These are phyloP conservation scores for Podabrus alpinus DNA, from an alignment of 2,888 invertebrate species.

Conservation along the genomic window DNA sequence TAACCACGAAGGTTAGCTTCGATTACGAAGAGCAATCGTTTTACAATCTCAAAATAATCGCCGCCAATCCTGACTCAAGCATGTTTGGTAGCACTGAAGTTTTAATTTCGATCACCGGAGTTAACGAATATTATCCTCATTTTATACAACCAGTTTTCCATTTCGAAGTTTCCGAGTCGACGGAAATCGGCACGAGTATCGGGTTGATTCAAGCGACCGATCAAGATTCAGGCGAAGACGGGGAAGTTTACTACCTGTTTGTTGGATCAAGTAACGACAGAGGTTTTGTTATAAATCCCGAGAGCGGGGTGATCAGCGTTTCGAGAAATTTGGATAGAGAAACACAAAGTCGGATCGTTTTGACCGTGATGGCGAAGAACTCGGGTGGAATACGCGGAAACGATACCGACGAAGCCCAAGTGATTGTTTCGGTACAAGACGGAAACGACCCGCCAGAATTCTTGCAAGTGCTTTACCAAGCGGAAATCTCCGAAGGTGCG, in stretches of 20 bases:
- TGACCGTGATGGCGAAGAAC: constrained; percentile 94
- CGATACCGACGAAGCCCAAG: constrained; percentile 93
- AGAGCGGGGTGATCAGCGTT: constrained; percentile 83
- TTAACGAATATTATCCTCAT: constrained; percentile 87
- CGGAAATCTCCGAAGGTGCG: constrained; percentile 81
- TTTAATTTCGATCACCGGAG: constrained; percentile 77
- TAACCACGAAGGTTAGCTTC: constrained; percentile 76
- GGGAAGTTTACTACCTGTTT: constrained; percentile 87
- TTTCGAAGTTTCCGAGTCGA: constrained; percentile 91
- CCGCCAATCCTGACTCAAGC: constrained; percentile 83
- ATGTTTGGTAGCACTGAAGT: constrained; percentile 79
- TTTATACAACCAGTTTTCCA: constrained; percentile 89
- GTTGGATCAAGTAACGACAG: constrained; percentile 91
- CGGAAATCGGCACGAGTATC: constrained; percentile 81
- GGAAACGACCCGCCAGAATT: constrained; percentile 97
- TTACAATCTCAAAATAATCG: constrained; percentile 77
- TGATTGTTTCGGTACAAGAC: constrained; percentile 91
- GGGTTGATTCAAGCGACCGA: constrained; percentile 88
- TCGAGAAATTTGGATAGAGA: constrained; percentile 82
- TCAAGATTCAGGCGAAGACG: constrained; percentile 86
- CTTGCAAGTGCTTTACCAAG: constrained; percentile 75
- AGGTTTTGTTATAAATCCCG: constrained; percentile 84
- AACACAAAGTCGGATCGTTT: constrained; percentile 84
- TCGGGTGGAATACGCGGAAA: constrained; percentile 91
- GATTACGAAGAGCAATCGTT: constrained; percentile 84